Evolutionary conservation across 30 jellyfish, hydroid and myxozoan genomes (phyloP), one percentile per base, ranked within the genome.

Genomic region (Chironex yamaguchii): DNA sequence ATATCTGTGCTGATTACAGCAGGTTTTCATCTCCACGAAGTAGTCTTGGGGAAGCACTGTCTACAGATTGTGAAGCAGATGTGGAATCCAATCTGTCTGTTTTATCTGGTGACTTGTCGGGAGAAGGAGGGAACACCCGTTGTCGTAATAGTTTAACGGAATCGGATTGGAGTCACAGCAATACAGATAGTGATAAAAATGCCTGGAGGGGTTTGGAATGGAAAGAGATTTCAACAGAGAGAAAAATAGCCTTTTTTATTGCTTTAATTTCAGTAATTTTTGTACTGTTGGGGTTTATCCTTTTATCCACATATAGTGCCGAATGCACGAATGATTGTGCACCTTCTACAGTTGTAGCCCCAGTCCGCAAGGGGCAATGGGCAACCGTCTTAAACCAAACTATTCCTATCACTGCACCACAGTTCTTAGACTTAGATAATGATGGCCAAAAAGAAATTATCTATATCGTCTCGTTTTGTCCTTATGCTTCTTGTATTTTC

Each of bases 11-110:
- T 29, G 95, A 85, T 12, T 68, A 48, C 34, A 85, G 95, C 52
- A 88, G 89, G 12, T 85, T 29, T 69, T 85, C 95, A 0, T 68
- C 95, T 1, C 95, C 95, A 0, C 73, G 95, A 48, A 71, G 89
- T 62, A 85, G 95, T 42, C 72, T 85, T 33, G 89, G 95, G n/a
- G 94, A 84, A 34, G 95, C 89, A 11, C 48, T 73, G 35, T 85
- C 95, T 24, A 85, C 89, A 9, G 95, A 85, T 26, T 85, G 95
- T 65, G 95, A 85, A 13, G 95, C 95, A 29, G 95, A 85, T 62
- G 95, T 85, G 26, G 95, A 85, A 34, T 85, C 95, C 2, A 85
- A 85, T 49, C 67, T 85, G 89, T 85, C 95, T 11, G 84, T 68
- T 1, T 64, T 68, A 30, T 85, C 95, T 49, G 89, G 62, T 48